Percentiles rank a stretch among this genome's conserved stretches.
Conservation (phyloP, 2,113 vertebrate genomes). For the Amblyornis subalaris region DNA sequence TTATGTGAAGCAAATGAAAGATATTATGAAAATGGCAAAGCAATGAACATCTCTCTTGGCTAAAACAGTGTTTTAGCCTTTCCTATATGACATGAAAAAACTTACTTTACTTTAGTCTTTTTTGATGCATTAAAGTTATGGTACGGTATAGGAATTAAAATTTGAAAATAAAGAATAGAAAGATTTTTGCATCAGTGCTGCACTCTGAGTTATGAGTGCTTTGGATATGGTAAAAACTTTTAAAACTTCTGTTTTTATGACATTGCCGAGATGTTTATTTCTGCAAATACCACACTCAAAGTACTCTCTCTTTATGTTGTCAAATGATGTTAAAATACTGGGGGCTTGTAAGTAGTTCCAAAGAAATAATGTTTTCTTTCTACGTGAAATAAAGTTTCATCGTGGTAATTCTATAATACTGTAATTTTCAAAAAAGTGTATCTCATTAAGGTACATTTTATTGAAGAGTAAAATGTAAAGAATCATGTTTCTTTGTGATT, state of each 20-base stretch:
- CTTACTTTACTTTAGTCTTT: neutral
- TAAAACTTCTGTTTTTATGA: neutral
- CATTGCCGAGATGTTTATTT: conserved; percentile 23
- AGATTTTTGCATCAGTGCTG: neutral
- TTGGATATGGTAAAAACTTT: neutral
- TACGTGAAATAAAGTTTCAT: neutral
- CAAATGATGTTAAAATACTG: neutral
- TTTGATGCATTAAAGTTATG: neutral
- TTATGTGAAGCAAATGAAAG: conserved; percentile 37
- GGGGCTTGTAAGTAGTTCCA: neutral
- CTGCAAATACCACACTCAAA: neutral
- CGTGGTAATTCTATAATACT: neutral
- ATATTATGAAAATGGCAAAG: conserved; percentile 41
- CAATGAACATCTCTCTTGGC: conserved; percentile 32
- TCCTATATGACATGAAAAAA: neutral
- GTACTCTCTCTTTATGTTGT: neutral
- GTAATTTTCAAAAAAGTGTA: neutral
- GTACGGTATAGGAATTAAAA: neutral
- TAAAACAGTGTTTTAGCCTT: conserved; percentile 2
- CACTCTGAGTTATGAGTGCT: neutral
- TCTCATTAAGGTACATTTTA: neutral
- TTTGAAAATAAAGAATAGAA: neutral
- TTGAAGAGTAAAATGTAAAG: neutral
- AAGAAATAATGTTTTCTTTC: neutral
- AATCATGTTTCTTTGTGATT: neutral